A percentile compares a stretch with the other conserved stretches of the same genome.
Evolutionary conservation across 2,888 invertebrate genomes (phyloP).

Genomic region (Taphrorychus bicolor): DNA sequence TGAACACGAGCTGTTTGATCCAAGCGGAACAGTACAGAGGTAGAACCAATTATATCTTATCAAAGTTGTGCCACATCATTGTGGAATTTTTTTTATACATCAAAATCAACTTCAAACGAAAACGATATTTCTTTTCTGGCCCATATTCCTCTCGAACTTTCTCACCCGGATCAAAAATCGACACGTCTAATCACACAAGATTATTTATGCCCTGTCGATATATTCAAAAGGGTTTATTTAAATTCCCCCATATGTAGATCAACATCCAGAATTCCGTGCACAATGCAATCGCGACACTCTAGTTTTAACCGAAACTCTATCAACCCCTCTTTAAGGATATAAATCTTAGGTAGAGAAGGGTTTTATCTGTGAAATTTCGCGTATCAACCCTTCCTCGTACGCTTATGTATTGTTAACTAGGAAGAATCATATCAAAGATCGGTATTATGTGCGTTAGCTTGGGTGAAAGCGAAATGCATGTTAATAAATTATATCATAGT

Average conservation of each 20-base stretch:
- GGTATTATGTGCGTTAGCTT: background rate
- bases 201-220: constrained; percentile 29
- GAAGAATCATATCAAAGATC: background rate
- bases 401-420: background rate
- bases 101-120: too few species aligned
- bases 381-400: background rate
- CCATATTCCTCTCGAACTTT: background rate
- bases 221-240: constrained; percentile 11
- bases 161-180: constrained; percentile 23
- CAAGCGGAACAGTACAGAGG: too few species aligned
- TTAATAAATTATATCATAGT: background rate
- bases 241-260: constrained; percentile 26
- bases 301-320: background rate
- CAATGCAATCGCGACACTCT: background rate
- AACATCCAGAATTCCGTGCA: background rate
- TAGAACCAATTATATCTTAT: too few species aligned
- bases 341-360: background rate
- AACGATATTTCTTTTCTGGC: background rate
- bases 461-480: background rate
- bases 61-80: too few species aligned
- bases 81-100: too few species aligned
- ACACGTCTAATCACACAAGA: constrained; percentile 7
- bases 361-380: background rate
- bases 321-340: background rate
- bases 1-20: too few species aligned